Conservation (phyloP, 2,888 invertebrate genomes). For the Heteropelma amictum region DNA sequence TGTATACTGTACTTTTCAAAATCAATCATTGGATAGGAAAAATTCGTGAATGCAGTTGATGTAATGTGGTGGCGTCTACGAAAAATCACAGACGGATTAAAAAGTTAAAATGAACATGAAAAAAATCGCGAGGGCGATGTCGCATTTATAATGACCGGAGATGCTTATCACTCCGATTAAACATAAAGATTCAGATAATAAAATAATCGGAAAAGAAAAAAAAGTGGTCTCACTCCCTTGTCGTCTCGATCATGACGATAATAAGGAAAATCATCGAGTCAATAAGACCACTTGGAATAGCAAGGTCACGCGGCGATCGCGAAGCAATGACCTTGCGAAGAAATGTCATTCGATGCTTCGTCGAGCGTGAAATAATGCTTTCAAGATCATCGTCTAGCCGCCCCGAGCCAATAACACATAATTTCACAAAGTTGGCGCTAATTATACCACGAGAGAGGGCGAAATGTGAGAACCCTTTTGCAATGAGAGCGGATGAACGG, state of each 20-base stretch:
- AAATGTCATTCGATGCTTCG: slow-evolving; percentile 29
- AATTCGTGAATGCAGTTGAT: no score
- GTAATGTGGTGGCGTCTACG: slow-evolving; percentile 11
- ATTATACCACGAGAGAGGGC: slow-evolving; percentile 42
- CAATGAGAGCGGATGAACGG: slow-evolving; percentile 50
- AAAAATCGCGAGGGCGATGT: slow-evolving; percentile 21
- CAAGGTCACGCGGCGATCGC: slow-evolving; percentile 4
- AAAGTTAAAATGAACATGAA: background rate
- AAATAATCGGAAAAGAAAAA: slow-evolving; percentile 1
- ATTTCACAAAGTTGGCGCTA: slow-evolving; percentile 43
- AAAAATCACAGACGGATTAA: slow-evolving; percentile 23
- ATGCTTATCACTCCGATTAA: slow-evolving; percentile 44
- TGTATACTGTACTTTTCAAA: no score
- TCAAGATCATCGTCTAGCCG: slow-evolving; percentile 10
- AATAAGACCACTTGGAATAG: slow-evolving; percentile 22
- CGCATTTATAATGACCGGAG: slow-evolving; percentile 44
- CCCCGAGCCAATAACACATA: slow-evolving; percentile 12
- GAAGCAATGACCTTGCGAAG: slow-evolving; percentile 19
- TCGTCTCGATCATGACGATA: slow-evolving; percentile 26
- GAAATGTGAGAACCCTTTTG: slow-evolving; percentile 54
- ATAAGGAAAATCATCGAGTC: slow-evolving; percentile 17
- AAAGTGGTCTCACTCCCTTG: background rate
- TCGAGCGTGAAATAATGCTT: slow-evolving; percentile 28
- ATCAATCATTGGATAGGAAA: no score
- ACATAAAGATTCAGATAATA: slow-evolving; percentile 20